Base-by-base conservation (phyloP, 2,888 invertebrate genomes). In the Eupithecia centaureata region DNA sequence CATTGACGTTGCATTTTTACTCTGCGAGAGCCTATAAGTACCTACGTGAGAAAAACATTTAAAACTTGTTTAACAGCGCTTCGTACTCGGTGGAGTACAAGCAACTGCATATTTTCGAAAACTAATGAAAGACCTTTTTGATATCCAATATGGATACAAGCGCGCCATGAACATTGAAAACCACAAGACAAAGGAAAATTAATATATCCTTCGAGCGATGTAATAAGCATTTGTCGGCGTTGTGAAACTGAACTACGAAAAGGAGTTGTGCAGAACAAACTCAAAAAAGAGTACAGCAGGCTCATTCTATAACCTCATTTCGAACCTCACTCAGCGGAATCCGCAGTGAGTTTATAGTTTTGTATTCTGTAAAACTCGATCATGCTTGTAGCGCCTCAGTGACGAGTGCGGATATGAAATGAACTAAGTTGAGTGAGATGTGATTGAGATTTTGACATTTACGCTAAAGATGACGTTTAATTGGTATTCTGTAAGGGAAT, bases 251-350 rank as follows among this genome's bases (percentile, higher is more conserved):
- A 42, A 18, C 42, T 42, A 42, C 15, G 42, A 42, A 42, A 42
- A 42, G 42, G 42, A 15, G 42, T 42, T 15, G 42, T n/a, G 18
- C 15, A 42, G 15, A 42, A 42, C 42, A 42, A n/a, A 42, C 42
- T 42, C 42, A 42, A n/a, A 42, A 42, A 42, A 42, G 42, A 42
- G n/a, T 42, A 42, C 18, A 18, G n/a, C n/a, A n/a, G n/a, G n/a
- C n/a, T n/a, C n/a, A n/a, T n/a, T n/a, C n/a, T n/a, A n/a, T n/a
- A n/a, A n/a, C n/a, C n/a, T n/a, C n/a, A n/a, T n/a, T n/a, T n/a
- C n/a, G n/a, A n/a, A n/a, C n/a, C n/a, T n/a, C n/a, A n/a, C n/a
- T n/a, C n/a, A n/a, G n/a, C n/a, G n/a, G n/a, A n/a, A n/a, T n/a
- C n/a, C n/a, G n/a, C n/a, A n/a, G n/a, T n/a, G n/a, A n/a, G n/a